phyloP scores from a whole-genome alignment of 2,888 invertebrate genomes.

The Cacoxenus indagator region DNA sequence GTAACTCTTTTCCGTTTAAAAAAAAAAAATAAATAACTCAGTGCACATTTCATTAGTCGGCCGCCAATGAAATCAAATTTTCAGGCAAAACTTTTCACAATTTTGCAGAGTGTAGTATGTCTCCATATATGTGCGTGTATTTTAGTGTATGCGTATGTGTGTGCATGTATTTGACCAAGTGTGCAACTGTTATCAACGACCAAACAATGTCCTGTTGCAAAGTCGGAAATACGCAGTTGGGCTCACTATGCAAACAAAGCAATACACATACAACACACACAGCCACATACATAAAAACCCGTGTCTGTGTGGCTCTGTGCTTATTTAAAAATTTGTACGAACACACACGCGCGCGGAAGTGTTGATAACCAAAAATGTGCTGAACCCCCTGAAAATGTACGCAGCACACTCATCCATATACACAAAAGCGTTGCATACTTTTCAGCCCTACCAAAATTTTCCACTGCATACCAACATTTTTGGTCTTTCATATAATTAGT shows the following conservation, averaged over 20 bases:
- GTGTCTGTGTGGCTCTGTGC: background rate
- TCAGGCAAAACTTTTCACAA: background rate
- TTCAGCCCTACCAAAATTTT: background rate
- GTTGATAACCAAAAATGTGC: conserved; percentile 22
- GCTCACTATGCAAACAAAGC: background rate
- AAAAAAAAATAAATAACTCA: too few relatives aligned
- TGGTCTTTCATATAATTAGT: conserved; percentile 16
- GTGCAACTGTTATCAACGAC: conserved; percentile 52
- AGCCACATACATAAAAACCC: background rate
- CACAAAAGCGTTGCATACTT: conserved; percentile 17
- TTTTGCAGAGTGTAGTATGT: conserved; percentile 12
- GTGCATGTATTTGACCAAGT: conserved; percentile 20
- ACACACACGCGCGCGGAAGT: conserved; percentile 17
- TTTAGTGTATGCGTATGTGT: conserved; percentile 3
- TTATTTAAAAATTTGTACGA: conserved; percentile 11
- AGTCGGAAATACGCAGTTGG: conserved; percentile 37
- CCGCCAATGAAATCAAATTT: conserved; percentile 2
- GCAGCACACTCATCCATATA: background rate
- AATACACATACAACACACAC: background rate
- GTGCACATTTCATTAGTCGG: background rate
- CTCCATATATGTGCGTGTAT: conserved; percentile 25
- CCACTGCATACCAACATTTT: background rate
- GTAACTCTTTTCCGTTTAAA: background rate
- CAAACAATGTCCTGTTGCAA: conserved; percentile 63
- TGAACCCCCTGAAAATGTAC: background rate